phyloP scores from a whole-genome alignment of 2,888 invertebrate species.

The Chydorus sphaericus region DNA sequence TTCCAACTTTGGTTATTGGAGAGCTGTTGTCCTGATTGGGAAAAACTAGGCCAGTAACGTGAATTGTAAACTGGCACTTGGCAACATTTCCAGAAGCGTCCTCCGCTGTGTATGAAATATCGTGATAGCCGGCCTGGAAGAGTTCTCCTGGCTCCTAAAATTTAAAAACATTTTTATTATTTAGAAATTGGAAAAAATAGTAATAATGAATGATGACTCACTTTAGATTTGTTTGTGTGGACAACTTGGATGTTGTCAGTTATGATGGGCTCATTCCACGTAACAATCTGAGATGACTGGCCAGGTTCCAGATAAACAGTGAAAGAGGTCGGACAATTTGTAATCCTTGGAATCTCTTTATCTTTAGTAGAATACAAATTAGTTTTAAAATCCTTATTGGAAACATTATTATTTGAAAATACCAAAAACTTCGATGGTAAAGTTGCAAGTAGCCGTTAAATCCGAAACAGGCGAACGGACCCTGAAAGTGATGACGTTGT shows the following conservation, averaged over 20 bases:
- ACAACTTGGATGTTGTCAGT: slow-evolving; percentile 40
- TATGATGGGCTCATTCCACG: slow-evolving; percentile 50
- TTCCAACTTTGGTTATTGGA: slow-evolving; percentile 6
- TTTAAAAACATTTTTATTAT: background rate
- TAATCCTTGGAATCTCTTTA: slow-evolving; percentile 39
- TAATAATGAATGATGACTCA: slow-evolving; percentile 21
- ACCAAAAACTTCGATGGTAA: slow-evolving; percentile 43
- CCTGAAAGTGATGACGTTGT: slow-evolving; percentile 41
- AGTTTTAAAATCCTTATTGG: slow-evolving; percentile 7
- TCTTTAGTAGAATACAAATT: slow-evolving; percentile 27
- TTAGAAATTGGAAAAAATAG: background rate
- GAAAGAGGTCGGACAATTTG: slow-evolving; percentile 45
- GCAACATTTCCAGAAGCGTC: slow-evolving; percentile 21
- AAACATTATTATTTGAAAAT: slow-evolving; percentile 13
- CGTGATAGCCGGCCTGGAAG: slow-evolving; percentile 19
- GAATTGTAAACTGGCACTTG: slow-evolving; percentile 21
- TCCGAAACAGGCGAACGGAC: slow-evolving; percentile 41
- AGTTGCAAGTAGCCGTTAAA: slow-evolving; percentile 40
- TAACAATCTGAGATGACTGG: slow-evolving; percentile 39
- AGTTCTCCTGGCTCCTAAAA: slow-evolving; percentile 25
- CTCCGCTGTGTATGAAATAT: slow-evolving; percentile 20
- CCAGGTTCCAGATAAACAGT: slow-evolving; percentile 39
- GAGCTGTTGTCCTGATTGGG: background rate
- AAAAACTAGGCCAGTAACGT: slow-evolving; percentile 16
- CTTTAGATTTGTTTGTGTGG: slow-evolving; percentile 43